Conservation (phyloP, 1,140 invertebrate genomes). For the Hesperophylax magnus region DNA sequence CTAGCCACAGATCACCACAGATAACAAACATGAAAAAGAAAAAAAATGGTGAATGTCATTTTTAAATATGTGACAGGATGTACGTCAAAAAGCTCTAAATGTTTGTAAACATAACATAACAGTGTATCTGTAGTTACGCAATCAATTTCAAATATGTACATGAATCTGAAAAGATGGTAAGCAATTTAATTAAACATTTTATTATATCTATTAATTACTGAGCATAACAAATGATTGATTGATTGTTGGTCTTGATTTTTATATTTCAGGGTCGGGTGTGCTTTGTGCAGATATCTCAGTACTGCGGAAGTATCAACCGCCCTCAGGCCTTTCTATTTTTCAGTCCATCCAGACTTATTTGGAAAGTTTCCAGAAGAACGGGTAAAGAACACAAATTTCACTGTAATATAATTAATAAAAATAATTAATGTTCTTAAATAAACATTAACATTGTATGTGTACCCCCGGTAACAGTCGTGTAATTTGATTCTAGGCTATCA, state of each 20-base stretch:
- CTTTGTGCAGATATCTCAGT: slow-evolving; percentile 43
- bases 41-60: slow-evolving; percentile 1
- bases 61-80: background rate
- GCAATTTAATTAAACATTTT: too few species aligned
- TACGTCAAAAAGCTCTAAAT: background rate
- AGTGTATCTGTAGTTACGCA: slow-evolving; percentile 1
- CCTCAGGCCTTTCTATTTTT: slow-evolving; percentile 87
- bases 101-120: background rate
- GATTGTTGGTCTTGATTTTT: background rate
- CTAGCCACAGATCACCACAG: background rate
- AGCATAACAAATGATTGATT: background rate
- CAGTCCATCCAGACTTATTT: slow-evolving; percentile 90
- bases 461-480: too few species aligned
- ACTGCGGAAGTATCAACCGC: slow-evolving; percentile 81
- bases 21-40: background rate
- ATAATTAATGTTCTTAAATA: background rate
- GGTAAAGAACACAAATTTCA: slow-evolving; percentile 64
- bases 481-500: slow-evolving; percentile 73
- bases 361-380: slow-evolving; percentile 83
- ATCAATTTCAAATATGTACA: slow-evolving; percentile 1
- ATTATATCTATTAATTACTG: background rate
- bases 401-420: background rate
- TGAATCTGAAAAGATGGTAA: slow-evolving; percentile 30
- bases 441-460: too few species aligned
- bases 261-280: slow-evolving; percentile 26